A percentile compares a stretch with the other conserved stretches of the same genome.
phyloP scores from a whole-genome alignment of 2,113 vertebrate species.

The Motacilla tschutschensis region DNA sequence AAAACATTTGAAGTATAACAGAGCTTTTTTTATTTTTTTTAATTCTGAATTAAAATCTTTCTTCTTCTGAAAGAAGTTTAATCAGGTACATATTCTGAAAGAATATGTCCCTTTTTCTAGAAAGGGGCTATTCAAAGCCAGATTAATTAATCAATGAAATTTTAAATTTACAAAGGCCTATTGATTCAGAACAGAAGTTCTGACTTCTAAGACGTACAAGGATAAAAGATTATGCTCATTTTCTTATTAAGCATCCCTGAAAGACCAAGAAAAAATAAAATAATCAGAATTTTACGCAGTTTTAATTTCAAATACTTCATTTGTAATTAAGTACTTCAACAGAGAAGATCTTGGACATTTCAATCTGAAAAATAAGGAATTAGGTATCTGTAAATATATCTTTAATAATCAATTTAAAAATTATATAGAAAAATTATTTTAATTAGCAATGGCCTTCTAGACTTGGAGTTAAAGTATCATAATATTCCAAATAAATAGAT shows the following conservation, averaged over 20 bases:
- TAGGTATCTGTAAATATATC: neutral
- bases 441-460: neutral
- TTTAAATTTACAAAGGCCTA: neutral
- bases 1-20: neutral
- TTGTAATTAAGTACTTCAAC: neutral
- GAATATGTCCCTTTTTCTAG: neutral
- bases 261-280: neutral
- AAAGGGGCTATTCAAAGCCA: neutral
- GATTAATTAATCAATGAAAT: neutral
- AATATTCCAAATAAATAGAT: too few relatives aligned
- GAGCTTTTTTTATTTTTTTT: neutral
- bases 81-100: neutral
- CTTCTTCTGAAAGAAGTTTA: neutral
- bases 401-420: neutral
- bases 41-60: neutral
- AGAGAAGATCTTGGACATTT: neutral
- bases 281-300: neutral
- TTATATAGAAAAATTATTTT: neutral
- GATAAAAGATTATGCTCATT: neutral
- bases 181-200: neutral
- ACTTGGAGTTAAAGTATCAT: neutral
- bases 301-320: neutral
- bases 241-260: neutral
- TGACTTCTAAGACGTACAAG: neutral
- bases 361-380: neutral